Evolutionary conservation across 2,797 vertebrate species (phyloP).

Genomic region (Saguinus oedipus): DNA sequence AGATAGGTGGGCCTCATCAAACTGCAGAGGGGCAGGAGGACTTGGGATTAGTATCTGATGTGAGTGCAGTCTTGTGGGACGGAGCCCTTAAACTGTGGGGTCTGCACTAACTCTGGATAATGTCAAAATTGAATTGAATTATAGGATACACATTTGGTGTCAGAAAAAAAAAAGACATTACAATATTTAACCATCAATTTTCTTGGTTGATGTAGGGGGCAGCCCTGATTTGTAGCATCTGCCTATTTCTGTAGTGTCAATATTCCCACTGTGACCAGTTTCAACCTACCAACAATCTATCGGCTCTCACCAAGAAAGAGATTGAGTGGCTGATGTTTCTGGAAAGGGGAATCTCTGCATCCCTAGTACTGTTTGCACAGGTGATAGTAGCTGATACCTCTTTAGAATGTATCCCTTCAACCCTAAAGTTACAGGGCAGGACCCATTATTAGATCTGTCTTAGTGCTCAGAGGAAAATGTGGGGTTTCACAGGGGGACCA

Average conservation of each 20-base stretch:
- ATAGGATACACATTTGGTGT: background rate
- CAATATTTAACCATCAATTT: background rate
- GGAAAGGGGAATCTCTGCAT: background rate
- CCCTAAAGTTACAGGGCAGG: background rate
- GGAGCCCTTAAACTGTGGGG: background rate
- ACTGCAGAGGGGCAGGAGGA: background rate
- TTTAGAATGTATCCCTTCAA: background rate
- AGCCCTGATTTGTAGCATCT: background rate
- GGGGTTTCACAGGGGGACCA: background rate
- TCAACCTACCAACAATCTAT: background rate
- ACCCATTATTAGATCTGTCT: background rate
- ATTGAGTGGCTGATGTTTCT: background rate
- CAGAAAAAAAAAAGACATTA: background rate
- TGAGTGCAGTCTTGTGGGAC: background rate
- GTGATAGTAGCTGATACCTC: background rate
- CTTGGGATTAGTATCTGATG: too few relatives aligned
- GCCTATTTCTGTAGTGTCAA: background rate
- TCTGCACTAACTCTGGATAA: background rate
- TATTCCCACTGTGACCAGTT: background rate
- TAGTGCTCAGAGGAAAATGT: background rate
- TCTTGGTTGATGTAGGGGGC: accelerated
- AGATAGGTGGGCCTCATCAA: background rate
- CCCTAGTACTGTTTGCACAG: background rate
- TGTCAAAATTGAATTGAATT: background rate
- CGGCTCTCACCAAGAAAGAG: background rate